phyloP scores from a whole-genome alignment of 2,113 vertebrate genomes.

The Erythrolamprus reginae region DNA sequence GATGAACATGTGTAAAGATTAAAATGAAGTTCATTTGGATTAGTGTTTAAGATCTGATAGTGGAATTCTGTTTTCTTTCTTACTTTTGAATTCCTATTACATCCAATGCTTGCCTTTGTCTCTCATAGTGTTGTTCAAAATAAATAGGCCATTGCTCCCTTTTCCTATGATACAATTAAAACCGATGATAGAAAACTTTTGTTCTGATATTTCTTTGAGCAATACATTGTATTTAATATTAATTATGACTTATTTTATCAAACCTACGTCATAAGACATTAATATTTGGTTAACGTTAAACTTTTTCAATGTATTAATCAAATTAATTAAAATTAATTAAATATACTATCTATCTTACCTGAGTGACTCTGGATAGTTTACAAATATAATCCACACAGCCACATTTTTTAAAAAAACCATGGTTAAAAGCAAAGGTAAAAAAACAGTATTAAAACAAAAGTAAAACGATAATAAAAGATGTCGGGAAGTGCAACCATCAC shows the following conservation, averaged over 20 bases:
- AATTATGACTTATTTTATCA: not conserved
- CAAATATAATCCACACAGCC: not conserved
- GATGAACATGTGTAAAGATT: not conserved
- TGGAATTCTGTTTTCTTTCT: not conserved
- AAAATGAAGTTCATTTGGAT: not conserved
- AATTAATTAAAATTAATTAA: not conserved
- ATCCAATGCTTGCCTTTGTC: not conserved
- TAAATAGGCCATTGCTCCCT: not conserved
- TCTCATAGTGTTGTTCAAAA: not conserved
- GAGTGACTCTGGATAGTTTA: not conserved
- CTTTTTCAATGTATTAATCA: not conserved
- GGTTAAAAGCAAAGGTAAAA: not conserved
- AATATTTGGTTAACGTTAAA: not conserved
- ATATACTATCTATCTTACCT: not conserved
- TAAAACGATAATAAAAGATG: not conserved
- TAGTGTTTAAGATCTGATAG: not conserved
- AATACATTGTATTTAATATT: not conserved
- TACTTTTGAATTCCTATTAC: not conserved
- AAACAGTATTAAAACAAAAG: not conserved
- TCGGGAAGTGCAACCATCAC: not conserved
- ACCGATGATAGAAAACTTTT: not conserved
- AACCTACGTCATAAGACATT: not conserved
- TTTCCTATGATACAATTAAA: not conserved
- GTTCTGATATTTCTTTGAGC: not conserved
- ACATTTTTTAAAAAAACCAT: not conserved